These are phyloP conservation scores for Macaca mulatta DNA, from an alignment of 2,113 vertebrate genomes.

Conservation along the genomic window DNA sequence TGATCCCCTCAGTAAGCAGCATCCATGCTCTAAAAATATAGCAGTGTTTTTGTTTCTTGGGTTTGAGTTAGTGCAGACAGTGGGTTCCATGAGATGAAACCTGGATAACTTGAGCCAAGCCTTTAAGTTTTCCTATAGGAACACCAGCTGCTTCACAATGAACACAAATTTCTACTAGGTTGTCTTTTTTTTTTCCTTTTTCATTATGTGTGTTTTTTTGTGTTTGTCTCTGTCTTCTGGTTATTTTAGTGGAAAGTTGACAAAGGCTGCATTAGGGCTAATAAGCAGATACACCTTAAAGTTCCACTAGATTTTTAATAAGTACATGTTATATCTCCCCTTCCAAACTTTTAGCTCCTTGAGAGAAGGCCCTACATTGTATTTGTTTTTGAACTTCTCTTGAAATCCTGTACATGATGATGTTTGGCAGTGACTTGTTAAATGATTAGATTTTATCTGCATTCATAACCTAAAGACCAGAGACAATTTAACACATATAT, in stretches of 20 bases:
- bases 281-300: background rate
- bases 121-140: background rate
- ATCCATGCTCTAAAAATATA: too few species aligned
- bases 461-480: background rate
- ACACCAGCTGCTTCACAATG: background rate
- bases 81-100: background rate
- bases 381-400: background rate
- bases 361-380: background rate
- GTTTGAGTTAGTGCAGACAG: background rate
- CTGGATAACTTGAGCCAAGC: background rate
- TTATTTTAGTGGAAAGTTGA: background rate
- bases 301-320: constrained; percentile 7
- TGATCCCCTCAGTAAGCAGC: background rate
- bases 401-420: background rate
- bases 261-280: background rate
- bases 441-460: constrained; percentile 24
- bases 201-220: background rate
- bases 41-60: background rate
- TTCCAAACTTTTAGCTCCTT: background rate
- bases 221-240: background rate
- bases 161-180: background rate
- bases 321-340: background rate
- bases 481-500: background rate
- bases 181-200: background rate
- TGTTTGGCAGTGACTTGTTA: background rate